phyloP scores from a whole-genome alignment of 2,797 vertebrate genomes.

The Phrynocephalus vlangalii region DNA sequence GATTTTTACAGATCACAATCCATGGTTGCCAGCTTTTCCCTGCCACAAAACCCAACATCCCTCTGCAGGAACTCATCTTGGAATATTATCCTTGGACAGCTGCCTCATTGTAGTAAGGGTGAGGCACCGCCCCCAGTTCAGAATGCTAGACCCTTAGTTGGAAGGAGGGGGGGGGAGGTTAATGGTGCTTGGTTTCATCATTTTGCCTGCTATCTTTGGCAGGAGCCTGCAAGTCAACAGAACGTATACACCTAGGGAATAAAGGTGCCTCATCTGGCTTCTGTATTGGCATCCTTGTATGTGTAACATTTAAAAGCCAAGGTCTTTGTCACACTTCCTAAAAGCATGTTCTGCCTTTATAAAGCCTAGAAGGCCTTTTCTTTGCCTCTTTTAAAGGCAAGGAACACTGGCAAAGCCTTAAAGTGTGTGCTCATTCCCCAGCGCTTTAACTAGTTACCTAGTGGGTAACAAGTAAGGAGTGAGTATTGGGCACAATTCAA shows the following conservation, averaged over 20 bases:
- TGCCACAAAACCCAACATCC: conserved; percentile 71
- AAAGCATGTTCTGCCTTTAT: not conserved
- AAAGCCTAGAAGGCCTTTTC: not conserved
- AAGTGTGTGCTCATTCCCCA: not conserved
- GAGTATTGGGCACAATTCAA: too few relatives aligned
- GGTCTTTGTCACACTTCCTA: not conserved
- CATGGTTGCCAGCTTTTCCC: conserved; percentile 62
- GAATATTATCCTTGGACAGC: conserved; percentile 69
- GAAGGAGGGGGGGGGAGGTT: conserved; percentile 36
- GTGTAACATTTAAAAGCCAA: not conserved
- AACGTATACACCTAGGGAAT: not conserved
- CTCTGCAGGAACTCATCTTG: conserved; percentile 72
- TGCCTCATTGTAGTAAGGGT: conserved; percentile 56
- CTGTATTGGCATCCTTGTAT: not conserved
- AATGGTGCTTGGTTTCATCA: not conserved
- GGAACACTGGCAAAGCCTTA: not conserved
- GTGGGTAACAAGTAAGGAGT: too few relatives aligned
- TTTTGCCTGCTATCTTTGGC: conserved; percentile 34
- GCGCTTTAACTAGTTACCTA: not conserved
- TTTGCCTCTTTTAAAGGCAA: not conserved
- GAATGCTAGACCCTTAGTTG: conserved; percentile 39
- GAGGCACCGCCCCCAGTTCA: conserved; percentile 39
- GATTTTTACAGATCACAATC: conserved; percentile 67
- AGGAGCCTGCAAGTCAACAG: not conserved
- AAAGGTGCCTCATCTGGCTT: not conserved